Evolutionary conservation across 1,140 invertebrate genomes (phyloP).

Genomic region (Oedothorax gibbosus): DNA sequence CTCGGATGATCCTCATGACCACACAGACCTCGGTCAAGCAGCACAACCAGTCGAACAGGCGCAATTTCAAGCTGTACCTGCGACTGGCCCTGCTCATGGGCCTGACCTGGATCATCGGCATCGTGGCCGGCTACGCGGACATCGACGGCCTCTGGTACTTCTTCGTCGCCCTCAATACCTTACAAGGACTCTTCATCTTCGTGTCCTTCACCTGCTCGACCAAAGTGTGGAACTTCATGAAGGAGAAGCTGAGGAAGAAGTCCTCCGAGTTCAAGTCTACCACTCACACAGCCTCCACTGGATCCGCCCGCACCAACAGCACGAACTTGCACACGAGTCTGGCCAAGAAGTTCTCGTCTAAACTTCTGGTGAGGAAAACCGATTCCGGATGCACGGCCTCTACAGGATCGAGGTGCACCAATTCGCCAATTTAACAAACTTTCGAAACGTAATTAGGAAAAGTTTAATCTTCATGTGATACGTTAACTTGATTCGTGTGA

Average conservation of each 20-base stretch:
- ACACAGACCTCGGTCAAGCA: conserved; percentile 63
- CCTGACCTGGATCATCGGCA: conserved; percentile 72
- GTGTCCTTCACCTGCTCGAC: conserved; percentile 71
- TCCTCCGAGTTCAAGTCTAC: conserved; percentile 6
- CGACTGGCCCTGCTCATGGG: conserved; percentile 71
- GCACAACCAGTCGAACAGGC: conserved; percentile 63
- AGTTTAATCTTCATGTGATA: too few species aligned
- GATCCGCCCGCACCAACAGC: conserved; percentile 24
- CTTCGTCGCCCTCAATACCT: conserved; percentile 73
- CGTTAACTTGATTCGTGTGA: neutral
- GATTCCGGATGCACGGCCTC: neutral
- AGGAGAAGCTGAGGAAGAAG: neutral
- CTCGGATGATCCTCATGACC: conserved; percentile 70
- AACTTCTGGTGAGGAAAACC: conserved; percentile 14
- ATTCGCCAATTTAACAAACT: neutral
- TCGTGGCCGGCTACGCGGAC: conserved; percentile 67
- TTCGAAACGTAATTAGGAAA: neutral
- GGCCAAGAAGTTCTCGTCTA: conserved; percentile 31
- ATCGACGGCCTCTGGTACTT: conserved; percentile 69
- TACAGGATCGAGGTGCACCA: neutral
- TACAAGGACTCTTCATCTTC: conserved; percentile 75
- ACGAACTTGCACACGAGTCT: conserved; percentile 12
- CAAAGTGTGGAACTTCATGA: conserved; percentile 42
- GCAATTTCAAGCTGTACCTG: conserved; percentile 73
- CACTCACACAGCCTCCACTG: conserved; percentile 14